Base-by-base conservation (phyloP, 2,113 vertebrate species). In the Cyphomyrus discorhynchus region DNA sequence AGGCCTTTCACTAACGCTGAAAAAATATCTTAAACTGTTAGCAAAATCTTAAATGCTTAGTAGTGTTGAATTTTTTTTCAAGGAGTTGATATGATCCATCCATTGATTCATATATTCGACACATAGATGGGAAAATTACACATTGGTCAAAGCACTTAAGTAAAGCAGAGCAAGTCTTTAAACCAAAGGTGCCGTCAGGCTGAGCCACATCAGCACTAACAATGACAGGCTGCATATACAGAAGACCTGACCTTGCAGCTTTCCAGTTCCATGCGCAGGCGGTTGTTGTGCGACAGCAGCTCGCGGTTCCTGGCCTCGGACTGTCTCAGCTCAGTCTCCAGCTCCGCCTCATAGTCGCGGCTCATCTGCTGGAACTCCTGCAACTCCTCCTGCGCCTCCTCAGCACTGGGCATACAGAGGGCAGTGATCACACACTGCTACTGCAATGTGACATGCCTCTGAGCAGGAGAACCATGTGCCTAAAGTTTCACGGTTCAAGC, bases 341-440 rank as follows among this genome's bases (percentile, higher is more conserved):
- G 94, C 19, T 99, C 98, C 0, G 97, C 98, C 91, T 99, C 98
- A 52, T 99, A 99, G 90, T 99, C 98, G 31, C 97, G 95, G 93
- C 98, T 99, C 92, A 98, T 98, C 94, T 98, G 98, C 90, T 99
- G 98, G 93, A 99, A 99, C 91, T 99, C 98, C 89, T 97, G 96
- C 88, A 99, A 92, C 46, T 99, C 98, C 74, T 97, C 98, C 86
- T 97, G 97, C 0, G 96, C 94, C 19, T 95, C 97, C 4, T 97
- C 96, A 35, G 97, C 97, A 94, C 98, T 99, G 91, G 66, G 53
- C 0, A 88, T 82, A 91, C 7, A 62, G 39, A 82, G 39, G 31
- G 24, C 52, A 62, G 66, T 11, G 31, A 21, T 45, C 86, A 83
- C 31, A 24, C 10, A 31, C 50, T 45, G 46, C 13, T 56, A 56